phyloP scores from a whole-genome alignment of 2,888 invertebrate genomes.

The Drosophila meridionalis region DNA sequence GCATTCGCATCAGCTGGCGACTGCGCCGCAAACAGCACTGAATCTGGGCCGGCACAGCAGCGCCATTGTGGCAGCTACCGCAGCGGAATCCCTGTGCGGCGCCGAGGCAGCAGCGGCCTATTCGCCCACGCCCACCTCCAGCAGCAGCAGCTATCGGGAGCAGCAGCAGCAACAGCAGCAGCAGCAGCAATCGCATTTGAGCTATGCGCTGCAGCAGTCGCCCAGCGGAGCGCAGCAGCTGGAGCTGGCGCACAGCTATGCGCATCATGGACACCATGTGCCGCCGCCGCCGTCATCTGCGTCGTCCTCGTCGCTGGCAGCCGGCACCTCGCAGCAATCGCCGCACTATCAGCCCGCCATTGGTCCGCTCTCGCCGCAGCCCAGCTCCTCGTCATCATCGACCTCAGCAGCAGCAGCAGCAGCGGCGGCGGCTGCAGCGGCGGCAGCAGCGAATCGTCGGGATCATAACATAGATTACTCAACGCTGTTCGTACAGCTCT shows the following conservation, averaged over 20 bases:
- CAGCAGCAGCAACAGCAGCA: conserved; percentile 48
- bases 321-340: conserved; percentile 16
- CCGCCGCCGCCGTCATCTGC: conserved; percentile 19
- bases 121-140: conserved; percentile 73
- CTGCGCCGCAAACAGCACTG: conserved; percentile 73
- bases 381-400: conserved; percentile 31
- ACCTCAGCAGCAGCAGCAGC: conserved; percentile 65
- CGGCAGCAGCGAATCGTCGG: conserved; percentile 83
- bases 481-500: conserved; percentile 84
- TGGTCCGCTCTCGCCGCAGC: conserved; percentile 55
- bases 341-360: conserved; percentile 65
- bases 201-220: conserved; percentile 58
- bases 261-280: conserved; percentile 36
- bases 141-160: conserved; percentile 46
- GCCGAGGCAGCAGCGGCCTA: conserved; percentile 78
- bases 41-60: conserved; percentile 74
- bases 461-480: conserved; percentile 86
- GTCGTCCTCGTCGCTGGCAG: conserved; percentile 37
- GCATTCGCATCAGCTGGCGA: conserved; percentile 61
- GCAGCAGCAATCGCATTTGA: conserved; percentile 58
- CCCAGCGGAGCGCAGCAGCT: conserved; percentile 48
- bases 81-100: conserved; percentile 62
- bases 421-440: conserved; percentile 74
- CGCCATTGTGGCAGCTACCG: conserved; percentile 54
- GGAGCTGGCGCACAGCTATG: conserved; percentile 61